Evolutionary conservation across 1,140 invertebrate genomes (phyloP).

Genomic region (Drosophila ambigua): DNA sequence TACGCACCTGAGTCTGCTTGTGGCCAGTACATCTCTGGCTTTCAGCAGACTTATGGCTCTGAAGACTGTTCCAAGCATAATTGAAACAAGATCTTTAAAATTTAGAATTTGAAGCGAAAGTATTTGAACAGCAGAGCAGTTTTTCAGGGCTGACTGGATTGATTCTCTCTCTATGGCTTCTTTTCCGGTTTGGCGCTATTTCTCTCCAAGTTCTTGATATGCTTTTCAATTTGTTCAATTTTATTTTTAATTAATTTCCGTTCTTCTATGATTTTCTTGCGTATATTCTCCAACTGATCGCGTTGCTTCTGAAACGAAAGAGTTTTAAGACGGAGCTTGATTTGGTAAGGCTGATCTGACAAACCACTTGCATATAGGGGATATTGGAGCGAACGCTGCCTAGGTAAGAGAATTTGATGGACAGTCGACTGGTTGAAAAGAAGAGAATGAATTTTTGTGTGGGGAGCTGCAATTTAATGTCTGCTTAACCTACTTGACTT

Average conservation of each 20-base stretch:
- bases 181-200: not conserved
- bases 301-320: constrained; percentile 1
- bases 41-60: too few species aligned
- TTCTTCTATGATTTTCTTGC: not conserved
- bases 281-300: not conserved
- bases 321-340: too few species aligned
- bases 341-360: not conserved
- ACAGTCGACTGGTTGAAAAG: too few species aligned
- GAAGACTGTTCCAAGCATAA: too few species aligned
- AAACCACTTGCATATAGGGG: constrained; percentile 3
- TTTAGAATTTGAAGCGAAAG: not conserved
- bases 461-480: too few species aligned
- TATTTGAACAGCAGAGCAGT: not conserved
- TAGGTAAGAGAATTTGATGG: too few species aligned
- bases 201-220: not conserved
- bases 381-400: not conserved
- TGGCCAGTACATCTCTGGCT: too few species aligned
- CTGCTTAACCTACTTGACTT: too few species aligned
- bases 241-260: not conserved
- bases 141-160: not conserved
- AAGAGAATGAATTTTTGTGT: too few species aligned
- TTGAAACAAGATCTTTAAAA: too few species aligned
- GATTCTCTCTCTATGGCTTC: not conserved
- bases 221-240: constrained; percentile 1
- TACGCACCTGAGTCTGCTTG: not conserved